Conservation (phyloP, 2,113 vertebrate species). For the Bufo gargarizans region DNA sequence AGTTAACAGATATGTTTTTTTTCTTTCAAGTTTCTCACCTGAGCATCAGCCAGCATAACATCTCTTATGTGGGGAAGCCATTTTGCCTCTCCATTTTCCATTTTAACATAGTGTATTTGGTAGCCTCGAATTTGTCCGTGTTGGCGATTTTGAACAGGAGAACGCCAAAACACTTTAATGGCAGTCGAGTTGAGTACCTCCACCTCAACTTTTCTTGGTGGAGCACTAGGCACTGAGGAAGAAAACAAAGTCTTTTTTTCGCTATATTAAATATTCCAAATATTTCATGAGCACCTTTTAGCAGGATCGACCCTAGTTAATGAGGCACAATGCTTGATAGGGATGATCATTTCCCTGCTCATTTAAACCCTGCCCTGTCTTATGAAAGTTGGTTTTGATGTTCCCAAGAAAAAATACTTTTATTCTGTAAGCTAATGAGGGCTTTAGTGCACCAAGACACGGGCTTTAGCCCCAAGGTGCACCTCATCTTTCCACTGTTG, state of each 20-base stretch:
- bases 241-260: neutral
- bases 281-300: no score
- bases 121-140: conserved; percentile 97
- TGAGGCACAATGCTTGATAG: no score
- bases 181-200: conserved; percentile 95
- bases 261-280: no score
- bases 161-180: conserved; percentile 95
- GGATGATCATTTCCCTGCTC: no score
- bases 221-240: conserved; percentile 89
- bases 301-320: no score
- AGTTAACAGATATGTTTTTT: neutral
- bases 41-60: conserved; percentile 94
- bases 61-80: conserved; percentile 95
- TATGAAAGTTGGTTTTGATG: no score
- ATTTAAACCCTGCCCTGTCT: no score
- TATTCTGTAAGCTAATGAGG: no score
- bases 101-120: conserved; percentile 95
- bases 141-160: conserved; percentile 86
- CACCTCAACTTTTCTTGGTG: conserved; percentile 92
- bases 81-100: conserved; percentile 92
- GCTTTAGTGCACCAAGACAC: no score
- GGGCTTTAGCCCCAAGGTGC: no score
- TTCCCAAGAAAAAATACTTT: no score
- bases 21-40: conserved; percentile 76
- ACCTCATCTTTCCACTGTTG: no score